Percentiles rank a stretch among this genome's conserved stretches.
These are phyloP conservation scores for Drosophila punjabiensis DNA, from an alignment of 1,140 invertebrate genomes.

Conservation along the genomic window DNA sequence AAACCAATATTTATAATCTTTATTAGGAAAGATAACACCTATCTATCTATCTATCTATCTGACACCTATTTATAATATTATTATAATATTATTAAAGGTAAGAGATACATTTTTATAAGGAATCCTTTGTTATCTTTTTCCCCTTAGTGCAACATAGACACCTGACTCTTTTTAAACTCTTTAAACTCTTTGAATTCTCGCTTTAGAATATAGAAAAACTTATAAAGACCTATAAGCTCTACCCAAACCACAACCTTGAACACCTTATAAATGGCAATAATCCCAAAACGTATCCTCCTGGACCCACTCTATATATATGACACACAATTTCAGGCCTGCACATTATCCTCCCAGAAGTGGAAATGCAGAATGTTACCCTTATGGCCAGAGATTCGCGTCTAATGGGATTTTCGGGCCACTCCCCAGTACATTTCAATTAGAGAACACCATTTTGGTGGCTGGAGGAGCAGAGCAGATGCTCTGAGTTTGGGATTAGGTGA, in stretches of 20 bases:
- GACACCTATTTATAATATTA: background rate
- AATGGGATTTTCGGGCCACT: slow-evolving; percentile 67
- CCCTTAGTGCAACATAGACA: background rate
- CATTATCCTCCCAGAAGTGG: slow-evolving; percentile 20
- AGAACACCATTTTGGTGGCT: slow-evolving; percentile 20
- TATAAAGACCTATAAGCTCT: background rate
- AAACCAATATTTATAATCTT: background rate
- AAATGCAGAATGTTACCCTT: slow-evolving; percentile 36
- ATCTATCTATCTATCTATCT: too few species aligned
- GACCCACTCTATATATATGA: slow-evolving; percentile 2
- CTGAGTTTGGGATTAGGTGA: slow-evolving; percentile 15
- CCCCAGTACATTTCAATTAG: slow-evolving; percentile 78
- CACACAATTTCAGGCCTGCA: slow-evolving; percentile 10
- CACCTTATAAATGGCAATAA: background rate
- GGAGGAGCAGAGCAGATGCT: slow-evolving; percentile 5
- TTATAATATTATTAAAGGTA: background rate
- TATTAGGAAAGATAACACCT: too few species aligned
- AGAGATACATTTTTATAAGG: too few species aligned
- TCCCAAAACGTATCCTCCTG: background rate
- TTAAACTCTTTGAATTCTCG: background rate
- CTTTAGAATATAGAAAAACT: background rate
- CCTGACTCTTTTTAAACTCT: background rate
- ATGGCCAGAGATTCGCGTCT: slow-evolving; percentile 46
- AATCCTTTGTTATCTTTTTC: too few species aligned
- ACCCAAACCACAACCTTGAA: background rate